Conservation (phyloP, 2,113 vertebrate species). For the Tylochromis polylepis region DNA sequence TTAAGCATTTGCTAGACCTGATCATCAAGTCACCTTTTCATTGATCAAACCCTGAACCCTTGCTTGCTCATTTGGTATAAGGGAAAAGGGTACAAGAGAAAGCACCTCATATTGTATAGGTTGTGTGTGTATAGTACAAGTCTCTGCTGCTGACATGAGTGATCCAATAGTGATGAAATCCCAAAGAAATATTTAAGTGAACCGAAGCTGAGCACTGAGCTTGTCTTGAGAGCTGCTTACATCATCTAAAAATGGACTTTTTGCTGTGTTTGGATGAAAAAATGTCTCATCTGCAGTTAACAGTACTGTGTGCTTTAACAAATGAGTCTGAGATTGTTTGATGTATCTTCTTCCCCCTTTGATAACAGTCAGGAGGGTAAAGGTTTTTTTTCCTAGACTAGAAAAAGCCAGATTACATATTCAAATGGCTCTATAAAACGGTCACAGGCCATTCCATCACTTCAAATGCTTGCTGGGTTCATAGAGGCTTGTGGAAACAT, state of each 20-base stretch:
- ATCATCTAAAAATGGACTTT: neutral
- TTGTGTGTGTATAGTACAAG: neutral
- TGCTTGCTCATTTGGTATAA: neutral
- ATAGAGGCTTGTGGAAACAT: neutral
- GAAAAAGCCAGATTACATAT: neutral
- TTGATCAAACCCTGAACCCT: neutral
- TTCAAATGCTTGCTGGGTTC: neutral
- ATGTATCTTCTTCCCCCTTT: neutral
- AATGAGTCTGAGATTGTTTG: neutral
- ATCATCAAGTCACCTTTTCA: neutral
- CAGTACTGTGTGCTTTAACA: neutral
- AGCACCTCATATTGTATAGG: neutral
- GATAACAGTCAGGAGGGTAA: neutral
- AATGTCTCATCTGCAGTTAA: rapidly evolving
- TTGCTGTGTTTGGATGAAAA: neutral
- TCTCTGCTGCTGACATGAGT: neutral
- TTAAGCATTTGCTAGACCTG: neutral
- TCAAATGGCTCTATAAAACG: neutral
- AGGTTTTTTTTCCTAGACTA: neutral
- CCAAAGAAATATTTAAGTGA: neutral
- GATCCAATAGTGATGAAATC: neutral
- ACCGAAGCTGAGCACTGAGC: neutral
- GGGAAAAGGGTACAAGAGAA: neutral
- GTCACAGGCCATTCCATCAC: neutral
- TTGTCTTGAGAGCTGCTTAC: neutral